Percentiles rank a stretch among this genome's conserved stretches.
phyloP scores from a whole-genome alignment of 2,797 vertebrate species.

The Onychomys arenicola region DNA sequence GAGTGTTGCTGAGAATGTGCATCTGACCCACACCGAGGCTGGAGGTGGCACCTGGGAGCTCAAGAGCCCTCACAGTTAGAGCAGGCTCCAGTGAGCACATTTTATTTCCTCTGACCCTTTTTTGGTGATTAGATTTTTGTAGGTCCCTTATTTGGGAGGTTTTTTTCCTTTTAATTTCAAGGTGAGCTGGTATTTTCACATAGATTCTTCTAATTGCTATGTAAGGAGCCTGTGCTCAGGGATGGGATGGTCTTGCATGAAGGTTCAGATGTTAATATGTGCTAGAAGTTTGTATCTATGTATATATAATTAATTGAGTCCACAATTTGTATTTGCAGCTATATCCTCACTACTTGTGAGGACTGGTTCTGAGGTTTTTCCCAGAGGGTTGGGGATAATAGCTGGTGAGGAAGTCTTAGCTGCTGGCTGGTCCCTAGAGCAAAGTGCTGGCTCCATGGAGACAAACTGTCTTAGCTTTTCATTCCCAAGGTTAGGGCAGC shows the following conservation, averaged over 20 bases:
- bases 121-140: constrained; percentile 88
- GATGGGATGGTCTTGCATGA: constrained; percentile 85
- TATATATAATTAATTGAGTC: constrained; percentile 93
- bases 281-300: constrained; percentile 88
- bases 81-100: constrained; percentile 82
- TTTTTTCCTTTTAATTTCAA: constrained; percentile 73
- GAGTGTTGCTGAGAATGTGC: too few species aligned
- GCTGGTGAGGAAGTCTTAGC: too few species aligned
- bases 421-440: too few species aligned
- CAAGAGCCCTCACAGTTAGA: constrained; percentile 89
- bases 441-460: too few species aligned
- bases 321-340: constrained; percentile 88
- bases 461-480: too few species aligned
- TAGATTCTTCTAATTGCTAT: constrained; percentile 88
- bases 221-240: constrained; percentile 83
- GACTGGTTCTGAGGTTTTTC: not conserved
- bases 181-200: constrained; percentile 87
- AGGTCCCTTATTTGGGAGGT: constrained; percentile 76
- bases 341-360: not conserved
- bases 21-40: too few species aligned
- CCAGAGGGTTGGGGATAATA: accelerated
- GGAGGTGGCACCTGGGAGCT: too few species aligned
- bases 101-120: constrained; percentile 73
- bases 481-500: too few species aligned
- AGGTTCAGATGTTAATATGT: constrained; percentile 88